Evolutionary conservation across 2,888 invertebrate species (phyloP).

Genomic region (Saturnia pavonia): DNA sequence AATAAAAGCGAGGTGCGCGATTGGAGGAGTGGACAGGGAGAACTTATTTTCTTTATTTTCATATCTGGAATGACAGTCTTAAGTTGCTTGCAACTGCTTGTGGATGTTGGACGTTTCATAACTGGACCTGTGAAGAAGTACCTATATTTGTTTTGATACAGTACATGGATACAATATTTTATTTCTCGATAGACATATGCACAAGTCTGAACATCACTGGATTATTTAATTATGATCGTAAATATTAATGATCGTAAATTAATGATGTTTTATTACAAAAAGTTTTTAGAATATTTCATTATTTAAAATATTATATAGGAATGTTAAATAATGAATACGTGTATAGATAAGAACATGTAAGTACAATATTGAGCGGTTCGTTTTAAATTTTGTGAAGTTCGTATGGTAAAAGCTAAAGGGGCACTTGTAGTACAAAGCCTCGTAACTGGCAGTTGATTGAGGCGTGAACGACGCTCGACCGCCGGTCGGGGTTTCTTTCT

Average conservation of each 20-base stretch:
- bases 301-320: not conserved
- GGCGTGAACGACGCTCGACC: slow-evolving; percentile 77
- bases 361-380: slow-evolving; percentile 27
- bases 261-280: too few relatives aligned
- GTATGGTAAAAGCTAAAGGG: slow-evolving; percentile 56
- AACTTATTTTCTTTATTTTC: slow-evolving; percentile 83
- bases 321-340: not conserved
- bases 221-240: not conserved
- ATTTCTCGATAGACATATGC: not conserved
- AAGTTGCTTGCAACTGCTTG: slow-evolving; percentile 57
- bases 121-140: slow-evolving; percentile 43
- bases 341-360: not conserved
- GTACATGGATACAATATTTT: not conserved
- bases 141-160: not conserved
- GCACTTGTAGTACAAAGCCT: slow-evolving; percentile 68
- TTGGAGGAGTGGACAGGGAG: slow-evolving; percentile 83
- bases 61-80: slow-evolving; percentile 76
- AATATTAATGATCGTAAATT: too few relatives aligned
- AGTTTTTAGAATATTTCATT: not conserved
- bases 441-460: slow-evolving; percentile 78
- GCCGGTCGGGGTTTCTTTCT: slow-evolving; percentile 75
- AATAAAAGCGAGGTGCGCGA: slow-evolving; percentile 86
- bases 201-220: not conserved
- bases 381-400: slow-evolving; percentile 53
- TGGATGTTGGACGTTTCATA: slow-evolving; percentile 58